These are phyloP conservation scores for Desoria tigrina DNA, from an alignment of 2,888 invertebrate genomes.

Conservation along the genomic window DNA sequence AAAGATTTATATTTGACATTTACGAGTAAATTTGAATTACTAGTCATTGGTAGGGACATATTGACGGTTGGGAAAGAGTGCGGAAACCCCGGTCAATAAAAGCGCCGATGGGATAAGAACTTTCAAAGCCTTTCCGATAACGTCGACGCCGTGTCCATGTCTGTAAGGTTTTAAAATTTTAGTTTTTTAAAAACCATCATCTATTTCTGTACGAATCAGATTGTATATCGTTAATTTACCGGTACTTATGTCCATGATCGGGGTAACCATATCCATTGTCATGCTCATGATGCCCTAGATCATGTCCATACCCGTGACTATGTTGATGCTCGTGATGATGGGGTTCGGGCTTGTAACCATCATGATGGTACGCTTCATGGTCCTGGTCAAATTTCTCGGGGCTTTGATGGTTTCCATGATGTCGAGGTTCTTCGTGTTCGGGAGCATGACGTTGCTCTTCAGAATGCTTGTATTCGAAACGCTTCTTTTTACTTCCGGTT, in stretches of 20 bases:
- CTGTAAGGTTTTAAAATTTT: constrained; percentile 10
- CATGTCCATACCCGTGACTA: not conserved
- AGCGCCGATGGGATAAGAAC: constrained; percentile 49
- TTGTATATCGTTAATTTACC: no score
- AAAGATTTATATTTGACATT: no score
- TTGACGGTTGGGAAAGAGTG: constrained; percentile 50
- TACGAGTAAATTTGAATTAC: no score
- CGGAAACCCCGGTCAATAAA: constrained; percentile 50
- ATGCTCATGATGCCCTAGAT: constrained; percentile 13
- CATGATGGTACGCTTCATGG: not conserved
- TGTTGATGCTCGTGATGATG: constrained; percentile 1
- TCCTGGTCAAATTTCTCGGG: not conserved
- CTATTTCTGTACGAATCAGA: no score
- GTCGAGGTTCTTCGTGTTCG: constrained; percentile 2
- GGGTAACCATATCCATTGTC: constrained; percentile 30
- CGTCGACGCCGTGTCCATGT: constrained; percentile 33
- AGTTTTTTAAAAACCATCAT: no score
- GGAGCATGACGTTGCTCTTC: not conserved
- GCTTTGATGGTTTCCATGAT: not conserved
- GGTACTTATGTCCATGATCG: constrained; percentile 4
- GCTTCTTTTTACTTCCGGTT: constrained; percentile 10
- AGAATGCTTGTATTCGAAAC: constrained; percentile 15
- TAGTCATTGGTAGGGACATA: constrained; percentile 45
- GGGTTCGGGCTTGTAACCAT: no score
- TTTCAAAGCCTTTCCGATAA: constrained; percentile 47